These are phyloP conservation scores for Tinamus guttatus DNA, from an alignment of 2,113 vertebrate species.

Conservation along the genomic window DNA sequence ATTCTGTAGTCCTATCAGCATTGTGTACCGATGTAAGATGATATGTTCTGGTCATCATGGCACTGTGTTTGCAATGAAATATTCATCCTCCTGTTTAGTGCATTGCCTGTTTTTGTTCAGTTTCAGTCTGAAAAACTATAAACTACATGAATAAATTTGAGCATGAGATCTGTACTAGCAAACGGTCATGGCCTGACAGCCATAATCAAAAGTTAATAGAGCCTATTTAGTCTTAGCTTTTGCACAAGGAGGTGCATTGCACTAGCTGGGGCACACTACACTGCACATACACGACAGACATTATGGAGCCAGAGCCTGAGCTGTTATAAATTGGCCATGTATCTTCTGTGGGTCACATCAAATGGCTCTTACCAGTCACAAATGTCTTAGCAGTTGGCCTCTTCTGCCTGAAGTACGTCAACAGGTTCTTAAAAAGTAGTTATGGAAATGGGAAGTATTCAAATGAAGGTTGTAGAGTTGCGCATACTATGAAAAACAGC, in stretches of 20 bases:
- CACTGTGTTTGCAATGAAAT: not conserved
- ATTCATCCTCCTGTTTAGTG: not conserved
- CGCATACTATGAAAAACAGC: not conserved
- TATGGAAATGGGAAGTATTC: not conserved
- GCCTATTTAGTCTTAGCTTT: not conserved
- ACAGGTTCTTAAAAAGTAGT: not conserved
- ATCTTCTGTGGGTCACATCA: not conserved
- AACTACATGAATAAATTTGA: not conserved
- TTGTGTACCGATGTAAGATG: not conserved
- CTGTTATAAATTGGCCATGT: not conserved
- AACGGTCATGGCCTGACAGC: not conserved
- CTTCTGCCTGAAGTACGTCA: not conserved
- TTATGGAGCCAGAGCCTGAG: not conserved
- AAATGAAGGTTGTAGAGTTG: not conserved
- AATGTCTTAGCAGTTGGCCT: not conserved
- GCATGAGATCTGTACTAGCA: not conserved
- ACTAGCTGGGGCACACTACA: not conserved
- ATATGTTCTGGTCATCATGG: not conserved
- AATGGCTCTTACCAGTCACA: not conserved
- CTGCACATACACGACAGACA: accelerated
- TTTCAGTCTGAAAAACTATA: not conserved
- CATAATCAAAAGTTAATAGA: not conserved
- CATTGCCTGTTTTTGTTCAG: not conserved
- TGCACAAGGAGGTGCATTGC: accelerated
- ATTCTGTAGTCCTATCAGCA: not conserved